Evolutionary conservation across 1,140 invertebrate species (phyloP), one percentile per base, ranked within the genome.

Genomic region (Pygmarrhopalites habei): DNA sequence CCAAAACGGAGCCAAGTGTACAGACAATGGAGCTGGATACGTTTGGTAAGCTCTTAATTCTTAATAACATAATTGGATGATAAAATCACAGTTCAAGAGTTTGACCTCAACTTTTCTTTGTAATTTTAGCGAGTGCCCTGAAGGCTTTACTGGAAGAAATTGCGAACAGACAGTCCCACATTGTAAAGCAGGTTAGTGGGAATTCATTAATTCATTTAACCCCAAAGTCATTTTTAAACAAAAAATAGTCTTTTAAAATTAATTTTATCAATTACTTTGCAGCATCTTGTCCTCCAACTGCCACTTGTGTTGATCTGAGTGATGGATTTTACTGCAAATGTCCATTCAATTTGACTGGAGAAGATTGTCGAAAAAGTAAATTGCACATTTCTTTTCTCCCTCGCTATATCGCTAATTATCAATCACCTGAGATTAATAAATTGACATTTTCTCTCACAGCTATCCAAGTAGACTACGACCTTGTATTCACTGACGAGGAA

Each of bases 291-390:
- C 92, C 94, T 46, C 89, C 92, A 55, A 90, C 90, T 17, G 91
- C 94, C 3, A 90, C 87, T 15, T 97, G 94, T 73, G 89, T 97
- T 64, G 94, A 97, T 79, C 80, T 96, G 19, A 91, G 89, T 47
- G 89, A 89, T 68, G 86, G 86, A 73, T 95, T 94, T 79, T 92
- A 93, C 73, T 97, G 94, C 72, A 89, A 93, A 75, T 96, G 92
- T 82, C 92, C 92, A 32, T 95, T 95, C 77, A 95, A 96, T 74
- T 81, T 95, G 65, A 97, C 94, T 58, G 93, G 94, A 43, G 91
- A 95, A 74, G 92, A 95, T 72, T 98, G 94, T 71, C 83, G 94
- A 75, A 97, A 97, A 82, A 86, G 90, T 87, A 82, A 81, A 80
- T 57, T 25, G 32, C 17, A 59, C 4, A 52, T 21, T 17, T 26